phyloP scores from a whole-genome alignment of 2,113 vertebrate genomes.

The Ornithorhynchus anatinus region DNA sequence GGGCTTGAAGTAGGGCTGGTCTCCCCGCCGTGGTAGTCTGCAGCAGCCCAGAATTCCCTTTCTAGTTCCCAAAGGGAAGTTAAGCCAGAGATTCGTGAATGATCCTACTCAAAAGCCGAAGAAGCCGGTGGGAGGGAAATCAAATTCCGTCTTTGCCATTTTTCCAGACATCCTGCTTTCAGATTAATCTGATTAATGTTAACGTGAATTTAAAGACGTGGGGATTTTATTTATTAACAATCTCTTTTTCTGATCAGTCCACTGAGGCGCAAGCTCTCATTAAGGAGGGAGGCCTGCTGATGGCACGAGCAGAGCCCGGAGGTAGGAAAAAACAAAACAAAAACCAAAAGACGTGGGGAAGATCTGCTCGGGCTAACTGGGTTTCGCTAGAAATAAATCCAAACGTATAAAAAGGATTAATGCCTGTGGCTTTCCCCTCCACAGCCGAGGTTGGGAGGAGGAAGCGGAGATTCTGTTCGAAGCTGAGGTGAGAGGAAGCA shows the following conservation, averaged over 20 bases:
- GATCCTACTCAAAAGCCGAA: background rate
- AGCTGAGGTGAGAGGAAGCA: too few species aligned
- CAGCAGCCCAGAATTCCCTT: background rate
- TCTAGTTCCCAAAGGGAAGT: background rate
- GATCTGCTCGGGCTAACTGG: slow-evolving; percentile 11
- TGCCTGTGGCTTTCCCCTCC: too few species aligned
- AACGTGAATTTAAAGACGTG: slow-evolving; percentile 46
- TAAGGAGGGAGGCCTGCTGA: slow-evolving; percentile 29
- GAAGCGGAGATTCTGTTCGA: too few species aligned
- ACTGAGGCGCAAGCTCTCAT: slow-evolving; percentile 33
- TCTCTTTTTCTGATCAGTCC: slow-evolving; percentile 22
- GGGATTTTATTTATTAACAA: slow-evolving; percentile 55
- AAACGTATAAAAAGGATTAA: slow-evolving; percentile 15
- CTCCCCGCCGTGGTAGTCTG: background rate
- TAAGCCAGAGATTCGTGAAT: background rate
- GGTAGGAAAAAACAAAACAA: too few species aligned
- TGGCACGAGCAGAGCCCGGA: slow-evolving; percentile 37
- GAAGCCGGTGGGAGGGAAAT: slow-evolving; percentile 21
- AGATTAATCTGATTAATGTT: slow-evolving; percentile 51
- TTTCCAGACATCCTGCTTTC: slow-evolving; percentile 12
- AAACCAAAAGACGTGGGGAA: slow-evolving; percentile 19
- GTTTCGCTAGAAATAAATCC: slow-evolving; percentile 42
- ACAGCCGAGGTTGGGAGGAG: too few species aligned
- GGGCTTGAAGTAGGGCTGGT: background rate
- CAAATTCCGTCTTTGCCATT: background rate